Evolutionary conservation across 2,888 invertebrate genomes (phyloP), one percentile per base, ranked within the genome.

Genomic region (Lithophane leautieri): DNA sequence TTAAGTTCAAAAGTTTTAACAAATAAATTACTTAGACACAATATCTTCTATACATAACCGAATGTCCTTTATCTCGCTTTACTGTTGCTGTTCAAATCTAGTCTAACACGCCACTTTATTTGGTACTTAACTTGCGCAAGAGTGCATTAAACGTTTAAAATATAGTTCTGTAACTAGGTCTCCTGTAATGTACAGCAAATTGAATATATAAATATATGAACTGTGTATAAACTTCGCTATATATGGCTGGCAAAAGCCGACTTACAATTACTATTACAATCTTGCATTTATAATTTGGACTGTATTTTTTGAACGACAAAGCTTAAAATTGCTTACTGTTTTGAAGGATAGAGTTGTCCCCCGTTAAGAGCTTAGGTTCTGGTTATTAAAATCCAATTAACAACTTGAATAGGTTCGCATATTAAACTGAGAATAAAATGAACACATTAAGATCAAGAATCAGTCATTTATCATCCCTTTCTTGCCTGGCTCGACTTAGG

Each of bases 61-160:
- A 78, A 73, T 82, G 56, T 72, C 56, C 56, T 70, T 73, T 85
- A 85, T 70, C 73, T 75, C 52, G 54, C 40, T 67, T 72, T 50
- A 71, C 34, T 47, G 42, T 70, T 61, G 42, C 68, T 60, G 54
- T 44, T 72, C 75, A 87, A 85, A 83, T 79, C 73, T 75, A 75
- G 78, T 69, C 56, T 73, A 72, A 76, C 73, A 69, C 75, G 63
- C 72, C 71, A 72, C 76, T 84, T 79, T 86, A 88, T 87, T 87
- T 66, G 81, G 81, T 78, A 76, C 71, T 84, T 65, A 54, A 78
- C 50, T 88, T 88, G 86, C 80, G 82, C 82, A 88, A 88, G 77
- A 86, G 85, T 81, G 83, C 77, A 76, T 77, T 84, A 82, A 87
- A 83, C 84, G 84, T 74, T 86, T 82, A 82, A 87, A 81, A 84